Percentiles rank a stretch among this genome's conserved stretches.
phyloP scores from a whole-genome alignment of 2,113 vertebrate species.

The Notarius lentiginosus region DNA sequence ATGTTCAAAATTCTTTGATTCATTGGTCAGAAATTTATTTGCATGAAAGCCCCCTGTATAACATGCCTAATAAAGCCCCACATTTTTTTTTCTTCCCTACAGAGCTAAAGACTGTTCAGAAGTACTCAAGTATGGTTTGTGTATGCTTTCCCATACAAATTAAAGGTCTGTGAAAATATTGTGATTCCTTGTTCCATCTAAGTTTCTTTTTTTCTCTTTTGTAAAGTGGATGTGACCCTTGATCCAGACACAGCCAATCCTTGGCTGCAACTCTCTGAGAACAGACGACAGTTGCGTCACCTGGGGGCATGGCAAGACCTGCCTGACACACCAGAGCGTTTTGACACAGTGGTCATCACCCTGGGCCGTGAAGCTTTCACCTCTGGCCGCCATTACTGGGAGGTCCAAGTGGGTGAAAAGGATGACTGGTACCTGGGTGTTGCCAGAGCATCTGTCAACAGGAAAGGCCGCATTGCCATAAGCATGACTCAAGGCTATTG shows the following conservation, averaged over 20 bases:
- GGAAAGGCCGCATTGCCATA: conserved; percentile 73
- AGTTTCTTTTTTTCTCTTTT: neutral
- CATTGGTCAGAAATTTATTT: neutral
- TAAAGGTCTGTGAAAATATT: neutral
- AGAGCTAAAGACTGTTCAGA: conserved; percentile 72
- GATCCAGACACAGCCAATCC: conserved; percentile 75
- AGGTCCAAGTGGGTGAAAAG: conserved; percentile 76
- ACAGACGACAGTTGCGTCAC: conserved; percentile 72
- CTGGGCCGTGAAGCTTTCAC: conserved; percentile 66
- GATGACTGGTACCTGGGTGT: conserved; percentile 79
- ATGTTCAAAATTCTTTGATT: neutral
- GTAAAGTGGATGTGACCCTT: conserved; percentile 68
- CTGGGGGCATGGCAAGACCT: conserved; percentile 75
- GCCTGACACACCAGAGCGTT: conserved; percentile 66
- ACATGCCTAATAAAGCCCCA: neutral
- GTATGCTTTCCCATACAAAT: neutral
- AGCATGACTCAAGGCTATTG: conserved; percentile 75
- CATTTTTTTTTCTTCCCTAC: conserved; percentile 14
- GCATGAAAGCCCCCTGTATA: neutral
- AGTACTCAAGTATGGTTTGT: conserved; percentile 69
- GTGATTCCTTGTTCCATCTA: neutral
- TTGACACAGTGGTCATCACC: conserved; percentile 75
- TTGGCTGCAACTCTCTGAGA: conserved; percentile 76
- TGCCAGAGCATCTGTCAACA: conserved; percentile 68
- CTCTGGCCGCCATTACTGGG: conserved; percentile 75